These are phyloP conservation scores for Oreotragus oreotragus DNA, from an alignment of 2,113 vertebrate genomes.

Conservation along the genomic window DNA sequence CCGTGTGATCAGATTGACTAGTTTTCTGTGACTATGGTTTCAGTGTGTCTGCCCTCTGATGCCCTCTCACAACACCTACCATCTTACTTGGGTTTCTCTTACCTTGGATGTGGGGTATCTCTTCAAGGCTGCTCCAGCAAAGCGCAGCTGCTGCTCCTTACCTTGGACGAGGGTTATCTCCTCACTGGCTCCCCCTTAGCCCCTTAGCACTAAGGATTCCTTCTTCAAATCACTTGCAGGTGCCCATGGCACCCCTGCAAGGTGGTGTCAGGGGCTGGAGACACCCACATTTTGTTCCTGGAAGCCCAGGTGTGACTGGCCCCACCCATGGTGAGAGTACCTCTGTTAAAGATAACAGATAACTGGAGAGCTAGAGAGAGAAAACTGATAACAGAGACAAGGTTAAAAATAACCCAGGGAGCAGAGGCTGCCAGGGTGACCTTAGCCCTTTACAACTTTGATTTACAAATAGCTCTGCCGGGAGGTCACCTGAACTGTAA, in stretches of 20 bases:
- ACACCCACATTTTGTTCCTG: background rate
- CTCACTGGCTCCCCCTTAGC: too few relatives aligned
- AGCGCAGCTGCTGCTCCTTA: too few relatives aligned
- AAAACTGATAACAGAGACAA: background rate
- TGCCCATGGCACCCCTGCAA: background rate
- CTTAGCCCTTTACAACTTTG: conserved; percentile 37
- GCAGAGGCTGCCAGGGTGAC: background rate
- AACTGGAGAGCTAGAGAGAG: background rate
- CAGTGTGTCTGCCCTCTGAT: too few relatives aligned
- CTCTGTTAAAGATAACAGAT: background rate
- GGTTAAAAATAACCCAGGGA: conserved; percentile 23
- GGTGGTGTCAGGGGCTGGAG: background rate
- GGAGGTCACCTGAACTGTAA: background rate
- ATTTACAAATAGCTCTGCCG: background rate
- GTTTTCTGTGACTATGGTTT: too few relatives aligned
- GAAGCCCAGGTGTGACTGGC: background rate
- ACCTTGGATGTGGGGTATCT: too few relatives aligned
- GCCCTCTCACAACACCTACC: too few relatives aligned
- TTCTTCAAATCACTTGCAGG: background rate
- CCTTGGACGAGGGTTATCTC: too few relatives aligned
- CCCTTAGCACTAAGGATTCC: too few relatives aligned
- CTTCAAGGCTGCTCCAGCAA: too few relatives aligned
- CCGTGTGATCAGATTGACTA: too few relatives aligned
- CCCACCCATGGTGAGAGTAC: background rate
- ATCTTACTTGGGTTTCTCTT: too few relatives aligned